Conservation (phyloP, 2,888 invertebrate genomes). For the Baronia brevicornis region DNA sequence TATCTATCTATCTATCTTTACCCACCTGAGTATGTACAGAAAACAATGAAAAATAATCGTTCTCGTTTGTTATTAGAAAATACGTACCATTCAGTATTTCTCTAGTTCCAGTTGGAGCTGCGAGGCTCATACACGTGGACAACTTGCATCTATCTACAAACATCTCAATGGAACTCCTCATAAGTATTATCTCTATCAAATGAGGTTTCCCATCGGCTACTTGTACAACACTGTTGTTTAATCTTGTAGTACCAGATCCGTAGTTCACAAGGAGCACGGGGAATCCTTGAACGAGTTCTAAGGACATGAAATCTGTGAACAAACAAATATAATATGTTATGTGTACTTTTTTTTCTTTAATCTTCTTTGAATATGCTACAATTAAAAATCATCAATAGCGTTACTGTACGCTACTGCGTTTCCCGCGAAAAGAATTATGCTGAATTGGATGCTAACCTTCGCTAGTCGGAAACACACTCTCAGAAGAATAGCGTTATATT, state of each 20-base stretch:
- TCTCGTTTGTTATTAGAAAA: too few relatives aligned
- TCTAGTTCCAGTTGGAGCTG: slow-evolving; percentile 81
- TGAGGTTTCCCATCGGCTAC: slow-evolving; percentile 92
- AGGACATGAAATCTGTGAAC: slow-evolving; percentile 87
- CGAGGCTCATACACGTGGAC: slow-evolving; percentile 81
- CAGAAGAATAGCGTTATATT: too few relatives aligned
- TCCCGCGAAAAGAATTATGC: too few relatives aligned
- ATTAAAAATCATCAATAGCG: too few relatives aligned
- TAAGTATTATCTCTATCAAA: slow-evolving; percentile 85
- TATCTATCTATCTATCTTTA: too few relatives aligned
- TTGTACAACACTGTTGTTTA: slow-evolving; percentile 81
- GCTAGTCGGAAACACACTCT: too few relatives aligned
- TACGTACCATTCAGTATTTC: slow-evolving; percentile 80
- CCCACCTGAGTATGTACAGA: too few relatives aligned
- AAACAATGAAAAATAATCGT: too few relatives aligned
- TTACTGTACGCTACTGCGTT: too few relatives aligned
- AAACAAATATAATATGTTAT: slow-evolving; percentile 5
- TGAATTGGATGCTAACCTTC: too few relatives aligned
- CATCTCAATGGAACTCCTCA: slow-evolving; percentile 80
- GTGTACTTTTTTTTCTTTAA: too few relatives aligned
- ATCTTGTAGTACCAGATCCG: slow-evolving; percentile 85
- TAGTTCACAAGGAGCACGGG: slow-evolving; percentile 90
- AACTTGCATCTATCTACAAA: slow-evolving; percentile 84
- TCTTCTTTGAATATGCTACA: slow-evolving; percentile 1
- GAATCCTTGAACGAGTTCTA: slow-evolving; percentile 90